Evolutionary conservation across 1,140 invertebrate species (phyloP).

Genomic region (Campodea augens): DNA sequence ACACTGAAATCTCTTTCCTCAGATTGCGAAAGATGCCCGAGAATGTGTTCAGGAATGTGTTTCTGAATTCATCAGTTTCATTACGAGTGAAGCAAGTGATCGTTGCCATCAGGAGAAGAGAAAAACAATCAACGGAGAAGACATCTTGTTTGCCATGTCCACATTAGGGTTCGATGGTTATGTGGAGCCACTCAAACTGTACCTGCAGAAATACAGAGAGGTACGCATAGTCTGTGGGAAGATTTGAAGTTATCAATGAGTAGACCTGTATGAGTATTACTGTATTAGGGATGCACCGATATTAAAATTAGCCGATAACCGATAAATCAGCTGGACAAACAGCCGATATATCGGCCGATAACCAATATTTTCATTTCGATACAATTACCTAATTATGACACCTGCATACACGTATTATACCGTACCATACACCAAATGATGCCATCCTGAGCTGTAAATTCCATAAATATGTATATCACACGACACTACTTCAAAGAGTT

Average conservation of each 20-base stretch:
- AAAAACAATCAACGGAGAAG: conserved; percentile 98
- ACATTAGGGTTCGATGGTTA: conserved; percentile 96
- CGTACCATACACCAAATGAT: too few relatives aligned
- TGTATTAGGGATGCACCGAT: too few relatives aligned
- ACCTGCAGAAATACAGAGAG: conserved; percentile 93
- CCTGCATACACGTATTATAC: too few relatives aligned
- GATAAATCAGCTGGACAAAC: too few relatives aligned
- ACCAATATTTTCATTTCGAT: too few relatives aligned
- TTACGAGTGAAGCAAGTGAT: conserved; percentile 95
- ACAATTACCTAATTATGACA: too few relatives aligned
- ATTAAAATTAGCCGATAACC: too few relatives aligned
- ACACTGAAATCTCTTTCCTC: conserved; percentile 17
- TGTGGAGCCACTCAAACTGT: conserved; percentile 88
- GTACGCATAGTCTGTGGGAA: conserved; percentile 23
- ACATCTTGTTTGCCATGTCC: conserved; percentile 92
- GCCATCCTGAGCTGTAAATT: too few relatives aligned
- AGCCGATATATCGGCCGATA: too few relatives aligned
- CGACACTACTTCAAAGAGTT: too few relatives aligned
- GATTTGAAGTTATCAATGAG: neutral
- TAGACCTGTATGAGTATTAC: conserved; percentile 3
- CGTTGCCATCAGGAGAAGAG: conserved; percentile 92
- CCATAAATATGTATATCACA: too few relatives aligned
- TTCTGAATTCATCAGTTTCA: conserved; percentile 98
- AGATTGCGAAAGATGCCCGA: conserved; percentile 96
- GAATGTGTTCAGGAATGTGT: conserved; percentile 99